Percentiles rank a stretch among this genome's conserved stretches.
Evolutionary conservation across 2,113 vertebrate species (phyloP).

Genomic region (Mesitornis unicolor): DNA sequence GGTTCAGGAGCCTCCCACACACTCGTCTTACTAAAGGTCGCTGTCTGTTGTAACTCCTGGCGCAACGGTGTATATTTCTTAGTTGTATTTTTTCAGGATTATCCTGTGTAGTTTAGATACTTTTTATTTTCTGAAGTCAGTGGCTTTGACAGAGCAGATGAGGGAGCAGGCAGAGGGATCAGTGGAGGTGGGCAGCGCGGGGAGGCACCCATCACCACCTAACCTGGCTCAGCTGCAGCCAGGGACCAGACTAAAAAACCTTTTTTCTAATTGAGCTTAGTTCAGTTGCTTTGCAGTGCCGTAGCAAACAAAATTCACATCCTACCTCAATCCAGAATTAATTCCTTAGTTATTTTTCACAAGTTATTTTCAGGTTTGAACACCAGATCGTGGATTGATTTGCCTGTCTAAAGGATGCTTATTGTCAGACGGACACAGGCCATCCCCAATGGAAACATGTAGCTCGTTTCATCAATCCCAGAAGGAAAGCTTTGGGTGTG

Average conservation of each 20-base stretch:
- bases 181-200: accelerated
- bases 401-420: not conserved
- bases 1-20: not conserved
- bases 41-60: not conserved
- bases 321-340: not conserved
- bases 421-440: not conserved
- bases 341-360: not conserved
- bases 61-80: accelerated
- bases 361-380: not conserved
- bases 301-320: not conserved
- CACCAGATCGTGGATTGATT: not conserved
- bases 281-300: not conserved
- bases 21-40: not conserved
- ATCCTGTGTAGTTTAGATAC: not conserved
- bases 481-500: not conserved
- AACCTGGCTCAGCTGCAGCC: not conserved
- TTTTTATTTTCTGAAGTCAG: not conserved
- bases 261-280: not conserved
- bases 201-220: not conserved
- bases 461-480: not conserved
- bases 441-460: not conserved
- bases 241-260: not conserved
- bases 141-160: not conserved
- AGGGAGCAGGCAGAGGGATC: not conserved
- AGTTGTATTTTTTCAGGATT: not conserved